Evolutionary conservation across 2,888 invertebrate species (phyloP), one percentile per base, ranked within the genome.

Genomic region (Palloptera scutellata): DNA sequence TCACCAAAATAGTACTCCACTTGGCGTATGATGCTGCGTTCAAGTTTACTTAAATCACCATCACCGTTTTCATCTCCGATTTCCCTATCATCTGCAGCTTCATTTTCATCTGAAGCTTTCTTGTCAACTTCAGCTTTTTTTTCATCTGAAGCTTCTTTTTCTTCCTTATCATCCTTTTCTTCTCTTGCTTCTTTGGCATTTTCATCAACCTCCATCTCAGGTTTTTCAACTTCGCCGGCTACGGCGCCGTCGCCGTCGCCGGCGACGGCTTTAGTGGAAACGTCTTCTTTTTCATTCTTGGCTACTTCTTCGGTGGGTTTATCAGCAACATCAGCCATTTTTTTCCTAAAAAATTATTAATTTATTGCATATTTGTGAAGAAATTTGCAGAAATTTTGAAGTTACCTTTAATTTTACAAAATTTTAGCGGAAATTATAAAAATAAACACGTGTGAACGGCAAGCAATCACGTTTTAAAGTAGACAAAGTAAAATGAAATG

Each of bases 1-100:
- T 99, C 95, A 61, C 98, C 97, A 87, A 93, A 94, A 51, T 84
- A 85, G 67, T 84, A 84, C 73, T 84, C 84, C 9, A 91, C 86
- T 84, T 92, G 92, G 6, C 88, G 88, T 72, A 92, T 89, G 57
- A 92, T 91, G 65, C 88, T 87, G 62, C 83, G 84, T 67, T 91
- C 90, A 63, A 90, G 76, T 13, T 86, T 86, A 1, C 79, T 67
- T 2, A 73, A 43, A 20, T 72, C 66, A 30, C 68, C 68, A 1
- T 55, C 45, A 42, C 6, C 66, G 10, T 19, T 12, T 13, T 48
- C 52, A 13, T 61, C 64, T 3, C 20, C 40, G 11, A 53, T 62
- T 11, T 10, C 66, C 66, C 40, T 66, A 48, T 52, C 66, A 51
- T 64, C 67, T 8, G 48, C 15, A 10, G 51, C 52, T 42, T 63